Percentiles rank a stretch among this genome's conserved stretches.
phyloP scores from a whole-genome alignment of 2,797 vertebrate species.

The Helicolenus hilgendorfi region DNA sequence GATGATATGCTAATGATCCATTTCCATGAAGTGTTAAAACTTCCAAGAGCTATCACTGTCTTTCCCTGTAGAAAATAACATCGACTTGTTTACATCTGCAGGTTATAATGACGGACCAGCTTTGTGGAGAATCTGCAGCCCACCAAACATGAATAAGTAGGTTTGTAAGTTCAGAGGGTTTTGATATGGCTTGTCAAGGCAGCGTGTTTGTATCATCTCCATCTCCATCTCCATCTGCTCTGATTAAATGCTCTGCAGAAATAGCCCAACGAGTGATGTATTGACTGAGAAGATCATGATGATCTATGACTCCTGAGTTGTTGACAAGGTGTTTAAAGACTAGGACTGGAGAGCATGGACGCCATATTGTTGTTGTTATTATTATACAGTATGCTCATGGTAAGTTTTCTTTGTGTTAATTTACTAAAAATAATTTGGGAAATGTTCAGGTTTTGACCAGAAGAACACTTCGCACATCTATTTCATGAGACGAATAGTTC shows the following conservation, averaged over 20 bases:
- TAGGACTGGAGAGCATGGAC: not conserved
- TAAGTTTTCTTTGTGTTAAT: not conserved
- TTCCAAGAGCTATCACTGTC: not conserved
- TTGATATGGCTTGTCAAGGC: slow-evolving; percentile 71
- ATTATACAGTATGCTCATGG: not conserved
- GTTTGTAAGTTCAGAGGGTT: slow-evolving; percentile 2
- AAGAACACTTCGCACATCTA: no score
- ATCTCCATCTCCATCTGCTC: slow-evolving; percentile 6
- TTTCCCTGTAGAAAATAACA: not conserved
- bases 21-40: not conserved
- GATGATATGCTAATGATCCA: not conserved
- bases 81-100: not conserved
- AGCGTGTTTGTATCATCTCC: slow-evolving; percentile 1
- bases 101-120: not conserved
- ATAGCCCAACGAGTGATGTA: not conserved
- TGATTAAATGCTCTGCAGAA: not conserved
- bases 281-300: not conserved
- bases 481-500: no score
- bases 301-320: slow-evolving; percentile 66
- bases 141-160: not conserved
- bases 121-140: not conserved
- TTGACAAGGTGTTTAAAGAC: not conserved
- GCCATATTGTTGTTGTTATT: not conserved
- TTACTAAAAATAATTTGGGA: not conserved
- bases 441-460: not conserved